Evolutionary conservation across 2,113 vertebrate genomes (phyloP).

Genomic region (Saimiri boliviensis): DNA sequence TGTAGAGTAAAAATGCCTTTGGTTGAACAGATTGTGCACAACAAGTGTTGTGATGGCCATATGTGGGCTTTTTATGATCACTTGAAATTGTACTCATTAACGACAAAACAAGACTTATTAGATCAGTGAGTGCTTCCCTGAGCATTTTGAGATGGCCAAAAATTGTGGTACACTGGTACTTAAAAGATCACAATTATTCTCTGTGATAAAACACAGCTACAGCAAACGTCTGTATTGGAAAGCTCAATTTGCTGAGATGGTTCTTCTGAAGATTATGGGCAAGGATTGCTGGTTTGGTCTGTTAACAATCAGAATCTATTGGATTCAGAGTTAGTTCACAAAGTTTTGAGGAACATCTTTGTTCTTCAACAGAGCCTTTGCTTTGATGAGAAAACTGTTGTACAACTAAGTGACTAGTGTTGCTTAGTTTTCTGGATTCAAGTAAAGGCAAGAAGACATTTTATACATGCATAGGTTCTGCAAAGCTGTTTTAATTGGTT

Average conservation of each 20-base stretch:
- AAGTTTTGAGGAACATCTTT: neutral
- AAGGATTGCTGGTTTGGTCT: neutral
- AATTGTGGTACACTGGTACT: conserved; percentile 44
- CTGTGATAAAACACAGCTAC: conserved; percentile 1
- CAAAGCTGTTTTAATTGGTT: conserved; percentile 30
- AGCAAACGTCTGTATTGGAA: conserved; percentile 6
- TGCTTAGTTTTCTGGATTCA: neutral
- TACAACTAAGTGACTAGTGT: neutral
- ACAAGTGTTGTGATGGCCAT: conserved; percentile 44
- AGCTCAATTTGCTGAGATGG: conserved; percentile 5
- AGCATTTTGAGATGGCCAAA: conserved; percentile 56
- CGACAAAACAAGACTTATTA: conserved; percentile 63
- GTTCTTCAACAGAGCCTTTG: neutral
- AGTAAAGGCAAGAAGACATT: neutral
- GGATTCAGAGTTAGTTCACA: neutral
- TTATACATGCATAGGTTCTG: neutral
- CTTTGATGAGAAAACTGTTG: neutral
- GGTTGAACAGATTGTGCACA: conserved; percentile 58
- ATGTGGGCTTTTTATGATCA: conserved; percentile 64
- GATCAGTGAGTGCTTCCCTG: conserved; percentile 43
- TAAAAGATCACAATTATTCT: conserved; percentile 59
- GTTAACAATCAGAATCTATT: neutral
- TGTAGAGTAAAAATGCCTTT: conserved; percentile 25
- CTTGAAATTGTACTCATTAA: conserved; percentile 64
- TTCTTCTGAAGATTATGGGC: neutral